Base-by-base conservation (phyloP, 1,140 invertebrate genomes). In the Latrodectus geometricus region DNA sequence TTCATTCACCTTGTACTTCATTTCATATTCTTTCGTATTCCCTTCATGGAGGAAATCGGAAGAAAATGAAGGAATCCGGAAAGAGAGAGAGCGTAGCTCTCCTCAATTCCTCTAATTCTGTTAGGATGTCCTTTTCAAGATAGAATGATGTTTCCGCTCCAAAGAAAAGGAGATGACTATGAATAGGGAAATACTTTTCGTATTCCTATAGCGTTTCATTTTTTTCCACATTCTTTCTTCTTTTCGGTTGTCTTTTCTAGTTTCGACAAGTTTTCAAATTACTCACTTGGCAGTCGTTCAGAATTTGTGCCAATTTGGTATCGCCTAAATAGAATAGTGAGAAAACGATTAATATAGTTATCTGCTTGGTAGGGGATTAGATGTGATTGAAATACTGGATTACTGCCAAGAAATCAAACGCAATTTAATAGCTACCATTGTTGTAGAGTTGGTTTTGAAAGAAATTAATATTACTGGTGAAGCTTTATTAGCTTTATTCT, bases 21-120 rank as follows among this genome's bases (percentile, higher is more conserved):
- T 80, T 80, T 54, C 52, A 50, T 80, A 80, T 80, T 80, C 78
- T 80, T 80, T 80, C 49, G 49, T 50, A 70, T 80, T 79, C 78
- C 56, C 48, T 23, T 15, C 21, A n/a, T 48, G 35, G 21, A n/a
- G 14, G 35, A 14, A 35, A 50, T 15, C 23, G 23, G 35, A 73
- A 73, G 48, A 73, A 23, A 73, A 73, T 21, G 15, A 23, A 73
- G 14, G 14, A 78, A 35, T 48, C 11, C 17, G 21, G 76, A 66
- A 66, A 65, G 65, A 54, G 49, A 65, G 65, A 54, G 49, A 17
- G 8, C 21, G n/a, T 14, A 17, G 4, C 17, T 9, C 76, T 54
- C 9, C 9, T 35, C 56, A 78, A 61, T 35, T 35, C 76, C 35
- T 72, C 48, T 80, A 80, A 80, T 80, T 80, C 66, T 70, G 78